These are phyloP conservation scores for Drosophila quadrilineata DNA, from an alignment of 1,140 invertebrate species.

Conservation along the genomic window DNA sequence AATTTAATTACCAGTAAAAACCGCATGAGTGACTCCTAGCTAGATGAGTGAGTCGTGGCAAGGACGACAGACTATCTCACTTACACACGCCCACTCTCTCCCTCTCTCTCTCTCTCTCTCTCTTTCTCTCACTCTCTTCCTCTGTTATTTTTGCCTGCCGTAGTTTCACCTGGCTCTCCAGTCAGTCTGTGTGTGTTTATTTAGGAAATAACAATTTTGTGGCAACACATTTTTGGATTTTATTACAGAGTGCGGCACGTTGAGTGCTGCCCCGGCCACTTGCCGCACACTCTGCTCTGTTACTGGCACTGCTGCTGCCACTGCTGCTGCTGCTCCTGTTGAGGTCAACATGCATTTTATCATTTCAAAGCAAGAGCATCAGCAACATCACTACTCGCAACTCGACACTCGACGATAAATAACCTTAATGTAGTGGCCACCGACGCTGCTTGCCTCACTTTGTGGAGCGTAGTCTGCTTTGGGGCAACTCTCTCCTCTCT, in stretches of 20 bases:
- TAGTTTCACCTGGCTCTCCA: conserved; percentile 31
- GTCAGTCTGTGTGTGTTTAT: conserved; percentile 55
- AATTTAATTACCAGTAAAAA: conserved; percentile 80
- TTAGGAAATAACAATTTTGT: conserved; percentile 80
- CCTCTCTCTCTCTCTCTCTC: background rate
- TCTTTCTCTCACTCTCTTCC: background rate
- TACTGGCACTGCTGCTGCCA: conserved; percentile 16
- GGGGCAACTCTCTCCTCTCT: no score
- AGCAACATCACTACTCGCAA: background rate
- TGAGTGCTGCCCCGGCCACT: conserved; percentile 57
- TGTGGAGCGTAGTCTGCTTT: no score
- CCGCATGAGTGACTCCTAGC: conserved; percentile 72
- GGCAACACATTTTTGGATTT: conserved; percentile 80
- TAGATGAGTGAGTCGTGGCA: conserved; percentile 58
- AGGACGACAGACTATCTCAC: conserved; percentile 59
- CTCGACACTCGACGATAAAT: conserved; percentile 63
- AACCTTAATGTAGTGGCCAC: conserved; percentile 70
- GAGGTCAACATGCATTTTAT: conserved; percentile 79
- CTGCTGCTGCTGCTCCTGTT: conserved; percentile 17
- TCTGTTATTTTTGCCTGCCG: background rate
- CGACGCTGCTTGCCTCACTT: conserved; percentile 10
- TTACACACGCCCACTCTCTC: conserved; percentile 1
- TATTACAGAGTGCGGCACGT: conserved; percentile 56
- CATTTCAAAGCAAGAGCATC: conserved; percentile 51
- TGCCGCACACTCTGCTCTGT: background rate